Base-by-base conservation (phyloP, 2,888 invertebrate genomes). In the Charanyca ferruginea region DNA sequence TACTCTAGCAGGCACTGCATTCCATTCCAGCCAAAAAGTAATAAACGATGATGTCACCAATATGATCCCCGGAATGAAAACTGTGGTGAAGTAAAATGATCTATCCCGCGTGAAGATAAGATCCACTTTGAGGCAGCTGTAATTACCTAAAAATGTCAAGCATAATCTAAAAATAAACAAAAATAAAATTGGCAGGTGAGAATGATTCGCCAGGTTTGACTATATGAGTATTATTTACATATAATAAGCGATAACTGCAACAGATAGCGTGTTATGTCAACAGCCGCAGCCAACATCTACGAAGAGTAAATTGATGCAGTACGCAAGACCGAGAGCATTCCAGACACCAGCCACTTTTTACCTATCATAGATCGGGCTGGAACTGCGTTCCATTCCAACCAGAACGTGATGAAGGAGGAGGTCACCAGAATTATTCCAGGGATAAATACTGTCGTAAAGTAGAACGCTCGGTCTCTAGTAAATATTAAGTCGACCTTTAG, bases 11-110 rank as follows among this genome's bases (percentile, higher is more conserved):
- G 98, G 98, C 90, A 98, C 98, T 87, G 98, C 98, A 96, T 99
- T 99, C 98, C 98, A 98, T 96, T 99, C 98, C 95, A 99, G 97
- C 98, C 98, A 99, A 96, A 99, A 99, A 90, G 98, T 98, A 96
- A 99, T 99, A 97, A 99, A 99, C 89, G 98, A 98, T 95, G 98
- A 98, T 86, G 98, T 98, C 94, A 99, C 99, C 96, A 99, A 97
- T 96, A 99, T 98, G 92, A 99, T 98, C 90, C 98, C 98, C 88
- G 99, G 98, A 96, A 99, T 98, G 96, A 99, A 99, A 95, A 99
- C 98, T 91, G 98, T 99, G 88, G 98, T 98, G 96, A 99, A 98
- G 97, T 99, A 99, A 97, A 98, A 99, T 92, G 98, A 98, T 96
- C 98, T 97, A 96, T 99, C 99, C 94, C 98, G 96, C 84, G 98